A percentile compares a stretch with the other conserved stretches of the same genome.
These are phyloP conservation scores for Cephus runcator DNA, from an alignment of 2,888 invertebrate species.

Conservation along the genomic window DNA sequence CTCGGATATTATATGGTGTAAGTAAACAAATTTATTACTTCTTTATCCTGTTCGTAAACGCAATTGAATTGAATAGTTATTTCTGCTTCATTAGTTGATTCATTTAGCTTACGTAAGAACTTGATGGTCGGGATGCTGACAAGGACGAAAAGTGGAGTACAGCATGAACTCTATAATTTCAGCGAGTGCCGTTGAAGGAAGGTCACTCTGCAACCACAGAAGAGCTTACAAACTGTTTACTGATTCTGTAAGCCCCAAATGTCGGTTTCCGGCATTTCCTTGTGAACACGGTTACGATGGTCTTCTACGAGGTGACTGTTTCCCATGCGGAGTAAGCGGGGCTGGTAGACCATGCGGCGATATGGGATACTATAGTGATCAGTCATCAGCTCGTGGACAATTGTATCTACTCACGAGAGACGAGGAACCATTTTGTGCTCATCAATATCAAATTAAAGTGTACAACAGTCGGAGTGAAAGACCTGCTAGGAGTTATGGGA, in stretches of 20 bases:
- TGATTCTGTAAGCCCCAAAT: slow-evolving; percentile 90
- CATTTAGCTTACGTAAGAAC: neutral
- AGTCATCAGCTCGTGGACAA: slow-evolving; percentile 84
- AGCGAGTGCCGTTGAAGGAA: slow-evolving; percentile 84
- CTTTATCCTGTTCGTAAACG: neutral
- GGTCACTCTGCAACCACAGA: slow-evolving; percentile 92
- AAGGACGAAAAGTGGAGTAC: neutral
- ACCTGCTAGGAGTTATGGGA: slow-evolving; percentile 80
- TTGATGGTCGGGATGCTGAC: neutral
- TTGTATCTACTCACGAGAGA: slow-evolving; percentile 90
- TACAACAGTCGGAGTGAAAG: slow-evolving; percentile 77
- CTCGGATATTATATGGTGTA: slow-evolving; percentile 88
- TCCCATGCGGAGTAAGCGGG: slow-evolving; percentile 72
- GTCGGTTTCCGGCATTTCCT: slow-evolving; percentile 91
- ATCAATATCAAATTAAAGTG: slow-evolving; percentile 86
- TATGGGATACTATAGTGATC: slow-evolving; percentile 94
- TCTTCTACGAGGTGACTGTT: slow-evolving; percentile 82
- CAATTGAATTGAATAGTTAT: neutral
- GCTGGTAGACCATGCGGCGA: slow-evolving; percentile 80
- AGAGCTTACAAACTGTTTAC: slow-evolving; percentile 95
- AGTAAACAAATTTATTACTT: slow-evolving; percentile 55
- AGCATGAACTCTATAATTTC: slow-evolving; percentile 30
- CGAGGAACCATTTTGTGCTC: slow-evolving; percentile 93
- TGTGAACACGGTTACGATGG: slow-evolving; percentile 84
- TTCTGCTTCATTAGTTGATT: neutral